These are phyloP conservation scores for Poecilia gillii DNA, from an alignment of 2,797 vertebrate genomes.

Conservation along the genomic window DNA sequence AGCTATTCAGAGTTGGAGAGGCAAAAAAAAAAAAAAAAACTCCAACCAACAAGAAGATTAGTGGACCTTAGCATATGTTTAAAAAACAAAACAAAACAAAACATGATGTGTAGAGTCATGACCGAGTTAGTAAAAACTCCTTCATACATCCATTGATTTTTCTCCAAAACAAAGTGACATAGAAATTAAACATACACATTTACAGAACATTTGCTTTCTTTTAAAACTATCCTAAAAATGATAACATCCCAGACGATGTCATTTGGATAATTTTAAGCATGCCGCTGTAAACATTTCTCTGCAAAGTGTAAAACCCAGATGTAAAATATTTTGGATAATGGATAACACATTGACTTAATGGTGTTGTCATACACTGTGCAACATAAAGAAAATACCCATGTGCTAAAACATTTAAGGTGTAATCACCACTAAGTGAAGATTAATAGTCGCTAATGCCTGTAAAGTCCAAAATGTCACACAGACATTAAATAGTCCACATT, in stretches of 20 bases:
- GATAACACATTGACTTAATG: conserved; percentile 84
- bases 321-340: conserved; percentile 76
- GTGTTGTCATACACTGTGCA: conserved; percentile 64
- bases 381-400: conserved; percentile 59
- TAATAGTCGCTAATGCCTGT: conserved; percentile 48
- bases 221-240: not conserved
- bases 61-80: conserved; percentile 79
- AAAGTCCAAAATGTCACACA: conserved; percentile 35
- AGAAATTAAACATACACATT: not conserved
- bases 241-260: not conserved
- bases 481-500: conserved; percentile 10
- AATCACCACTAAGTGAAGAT: conserved; percentile 71
- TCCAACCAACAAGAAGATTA: conserved; percentile 81
- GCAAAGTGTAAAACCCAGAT: conserved; percentile 86
- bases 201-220: not conserved
- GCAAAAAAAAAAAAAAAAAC: conserved; percentile 65
- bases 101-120: conserved; percentile 74
- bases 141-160: conserved; percentile 39
- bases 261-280: conserved; percentile 34
- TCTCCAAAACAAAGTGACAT: not conserved
- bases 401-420: conserved; percentile 69
- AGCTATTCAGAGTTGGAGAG: conserved; percentile 67
- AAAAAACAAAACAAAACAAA: conserved; percentile 47
- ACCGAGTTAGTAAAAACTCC: conserved; percentile 78
- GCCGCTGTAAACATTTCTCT: conserved; percentile 67